Base-by-base conservation (phyloP, 2,113 vertebrate genomes). In the Equus quagga region DNA sequence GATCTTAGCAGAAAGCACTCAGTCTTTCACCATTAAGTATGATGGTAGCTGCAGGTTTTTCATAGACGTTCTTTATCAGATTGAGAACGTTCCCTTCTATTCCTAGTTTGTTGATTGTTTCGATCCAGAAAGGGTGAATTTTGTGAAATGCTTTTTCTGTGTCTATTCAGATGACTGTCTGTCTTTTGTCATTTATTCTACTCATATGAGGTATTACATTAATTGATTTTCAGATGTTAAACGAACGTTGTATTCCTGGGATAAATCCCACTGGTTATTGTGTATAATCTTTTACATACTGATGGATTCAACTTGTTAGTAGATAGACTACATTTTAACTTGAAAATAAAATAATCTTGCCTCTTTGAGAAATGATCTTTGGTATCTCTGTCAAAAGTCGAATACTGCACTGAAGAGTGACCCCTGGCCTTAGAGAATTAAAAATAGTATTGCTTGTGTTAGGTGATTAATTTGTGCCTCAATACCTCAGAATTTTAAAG, bases 321-420 rank as follows among this genome's bases (percentile, higher is more conserved):
- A 88, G 17, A 72, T 58, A 26, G 64, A 49, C 31, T 65, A 67
- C n/a, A 67, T 80, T 86, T 46, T 81, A 92, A 92, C 14, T 58
- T 72, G 31, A 92, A 80, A 96, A 65, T 65, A 65, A 65, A 94
- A 64, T 51, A 92, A 92, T 65, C 64, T 8, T 92, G 26, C 17
- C 70, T 36, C 80, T 70, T 78, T 44, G 13, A 70, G 60, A 81
- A 81, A 87, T 36, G 11, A 70, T 9, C 6, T 87, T 91, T 46
- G 46, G 12, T 36, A 31, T 56, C 18, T 1, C 58, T 67, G 23
- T 56, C 31, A 82, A 88, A 83, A 93, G 60, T 13, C 24, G 9
- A 76, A 69, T 4, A 41, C 13, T 67, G 0, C 19, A 75, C 78
- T 75, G 64, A 41, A 73, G 21, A 67, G 54, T 81, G 13, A 69